These are phyloP conservation scores for Stomatorhinus ivindoensis DNA, from an alignment of 2,113 vertebrate genomes.

Conservation along the genomic window DNA sequence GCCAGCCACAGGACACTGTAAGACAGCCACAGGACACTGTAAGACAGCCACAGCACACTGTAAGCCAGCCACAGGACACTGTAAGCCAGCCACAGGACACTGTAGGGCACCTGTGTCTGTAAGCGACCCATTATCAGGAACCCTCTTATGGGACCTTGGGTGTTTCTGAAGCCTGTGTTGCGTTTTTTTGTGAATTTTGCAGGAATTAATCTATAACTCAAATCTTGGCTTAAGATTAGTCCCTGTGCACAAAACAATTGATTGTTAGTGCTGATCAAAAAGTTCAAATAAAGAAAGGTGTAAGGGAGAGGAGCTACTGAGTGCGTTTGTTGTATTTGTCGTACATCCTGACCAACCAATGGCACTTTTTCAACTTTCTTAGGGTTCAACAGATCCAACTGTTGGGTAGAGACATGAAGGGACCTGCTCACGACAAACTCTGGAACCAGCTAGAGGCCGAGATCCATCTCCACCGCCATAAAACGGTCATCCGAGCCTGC, in stretches of 20 bases:
- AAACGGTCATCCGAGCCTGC: conserved; percentile 94
- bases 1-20: too few species aligned
- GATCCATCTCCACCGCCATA: conserved; percentile 96
- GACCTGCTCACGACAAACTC: conserved; percentile 93
- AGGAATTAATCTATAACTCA: background rate
- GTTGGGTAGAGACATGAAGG: conserved; percentile 95
- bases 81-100: too few species aligned
- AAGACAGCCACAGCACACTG: too few species aligned
- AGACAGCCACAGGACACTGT: too few species aligned
- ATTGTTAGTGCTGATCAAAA: background rate
- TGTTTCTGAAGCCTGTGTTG: background rate
- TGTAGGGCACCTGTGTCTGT: too few species aligned
- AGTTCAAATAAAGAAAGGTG: background rate
- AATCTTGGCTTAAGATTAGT: background rate
- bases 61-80: too few species aligned
- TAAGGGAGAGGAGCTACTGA: background rate
- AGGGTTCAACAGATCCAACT: conserved; percentile 98
- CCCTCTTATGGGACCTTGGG: background rate
- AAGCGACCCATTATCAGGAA: too few species aligned
- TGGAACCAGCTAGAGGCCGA: conserved; percentile 98
- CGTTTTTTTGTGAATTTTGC: background rate
- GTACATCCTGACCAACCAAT: background rate
- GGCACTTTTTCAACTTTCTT: background rate
- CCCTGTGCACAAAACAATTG: background rate
- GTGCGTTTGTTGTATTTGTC: background rate